Evolutionary conservation across 23 tunicate genomes (phyloP).

Genomic region (Corella eumyota): DNA sequence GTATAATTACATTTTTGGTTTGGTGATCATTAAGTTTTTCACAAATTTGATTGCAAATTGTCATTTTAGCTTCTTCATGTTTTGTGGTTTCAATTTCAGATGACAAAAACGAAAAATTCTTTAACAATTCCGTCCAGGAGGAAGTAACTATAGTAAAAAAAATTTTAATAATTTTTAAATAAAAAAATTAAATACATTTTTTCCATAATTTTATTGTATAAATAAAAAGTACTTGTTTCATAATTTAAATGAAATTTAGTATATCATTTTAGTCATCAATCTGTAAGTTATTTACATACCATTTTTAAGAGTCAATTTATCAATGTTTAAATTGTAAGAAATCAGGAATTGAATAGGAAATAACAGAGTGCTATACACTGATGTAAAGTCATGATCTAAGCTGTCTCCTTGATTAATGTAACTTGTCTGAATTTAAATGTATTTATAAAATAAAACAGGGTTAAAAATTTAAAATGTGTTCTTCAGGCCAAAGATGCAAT

Average conservation of each 20-base stretch:
- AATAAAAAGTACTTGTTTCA: not conserved
- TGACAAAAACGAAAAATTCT: conserved; percentile 12
- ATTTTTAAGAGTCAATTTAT: not conserved
- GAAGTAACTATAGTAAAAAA: conserved; percentile 4
- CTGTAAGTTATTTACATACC: not conserved
- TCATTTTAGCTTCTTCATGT: conserved; percentile 29
- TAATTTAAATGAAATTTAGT: not conserved
- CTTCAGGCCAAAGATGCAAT: too few species aligned
- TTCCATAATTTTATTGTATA: not conserved
- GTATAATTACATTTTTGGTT: too few species aligned
- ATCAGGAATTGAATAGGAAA: conserved; percentile 16
- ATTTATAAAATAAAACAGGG: too few species aligned
- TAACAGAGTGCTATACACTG: conserved; percentile 23
- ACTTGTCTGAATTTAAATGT: conserved; percentile 9
- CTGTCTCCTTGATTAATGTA: conserved; percentile 66
- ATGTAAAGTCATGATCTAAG: conserved; percentile 52
- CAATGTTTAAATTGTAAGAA: not conserved
- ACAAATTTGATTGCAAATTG: conserved; percentile 8
- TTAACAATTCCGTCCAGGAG: conserved; percentile 22
- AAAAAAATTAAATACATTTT: not conserved
- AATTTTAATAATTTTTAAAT: too few species aligned
- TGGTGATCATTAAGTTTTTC: not conserved
- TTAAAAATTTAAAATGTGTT: too few species aligned
- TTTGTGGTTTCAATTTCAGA: conserved; percentile 7
- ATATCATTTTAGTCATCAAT: too few species aligned